phyloP scores from a whole-genome alignment of 2,888 invertebrate species.

The Adelognathus sp. region DNA sequence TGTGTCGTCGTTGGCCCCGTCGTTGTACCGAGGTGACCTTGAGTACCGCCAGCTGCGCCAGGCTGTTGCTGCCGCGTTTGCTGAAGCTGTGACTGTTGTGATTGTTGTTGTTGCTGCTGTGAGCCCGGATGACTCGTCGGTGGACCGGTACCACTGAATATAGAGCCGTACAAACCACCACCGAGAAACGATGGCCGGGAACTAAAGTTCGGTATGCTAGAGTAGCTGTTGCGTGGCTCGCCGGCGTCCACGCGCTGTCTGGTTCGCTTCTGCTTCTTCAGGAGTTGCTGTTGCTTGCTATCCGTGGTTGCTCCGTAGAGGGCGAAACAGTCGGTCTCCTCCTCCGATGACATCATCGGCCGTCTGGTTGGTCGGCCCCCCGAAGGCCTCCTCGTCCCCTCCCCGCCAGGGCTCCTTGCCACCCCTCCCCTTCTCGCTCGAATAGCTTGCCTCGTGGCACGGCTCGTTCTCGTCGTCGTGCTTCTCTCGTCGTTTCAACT shows the following conservation, averaged over 20 bases:
- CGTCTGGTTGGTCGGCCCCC: constrained; percentile 86
- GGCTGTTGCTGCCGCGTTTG: constrained; percentile 87
- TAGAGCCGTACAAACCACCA: constrained; percentile 93
- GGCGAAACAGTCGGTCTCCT: constrained; percentile 96
- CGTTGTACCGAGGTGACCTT: constrained; percentile 81
- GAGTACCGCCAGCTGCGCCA: constrained; percentile 74
- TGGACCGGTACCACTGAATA: constrained; percentile 87
- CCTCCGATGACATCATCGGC: constrained; percentile 98
- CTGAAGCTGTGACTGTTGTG: constrained; percentile 63
- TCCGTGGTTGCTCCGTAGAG: constrained; percentile 90
- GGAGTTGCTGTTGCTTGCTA: constrained; percentile 85
- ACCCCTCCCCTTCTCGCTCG: constrained; percentile 85
- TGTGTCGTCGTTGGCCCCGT: constrained; percentile 82
- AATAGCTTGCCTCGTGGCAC: constrained; percentile 86
- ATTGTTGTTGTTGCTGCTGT: constrained; percentile 60
- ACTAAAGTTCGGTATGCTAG: constrained; percentile 89
- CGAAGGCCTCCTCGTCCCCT: constrained; percentile 91
- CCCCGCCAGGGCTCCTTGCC: constrained; percentile 83
- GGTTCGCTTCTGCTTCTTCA: constrained; percentile 96
- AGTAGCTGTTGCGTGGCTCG: constrained; percentile 96
- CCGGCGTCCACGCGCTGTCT: constrained; percentile 98
- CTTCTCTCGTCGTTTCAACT: constrained; percentile 59
- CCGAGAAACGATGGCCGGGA: constrained; percentile 92
- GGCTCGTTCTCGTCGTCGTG: constrained; percentile 82
- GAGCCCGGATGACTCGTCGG: constrained; percentile 72